These are phyloP conservation scores for Chaetura pelagica DNA, from an alignment of 2,113 vertebrate genomes.

Conservation along the genomic window DNA sequence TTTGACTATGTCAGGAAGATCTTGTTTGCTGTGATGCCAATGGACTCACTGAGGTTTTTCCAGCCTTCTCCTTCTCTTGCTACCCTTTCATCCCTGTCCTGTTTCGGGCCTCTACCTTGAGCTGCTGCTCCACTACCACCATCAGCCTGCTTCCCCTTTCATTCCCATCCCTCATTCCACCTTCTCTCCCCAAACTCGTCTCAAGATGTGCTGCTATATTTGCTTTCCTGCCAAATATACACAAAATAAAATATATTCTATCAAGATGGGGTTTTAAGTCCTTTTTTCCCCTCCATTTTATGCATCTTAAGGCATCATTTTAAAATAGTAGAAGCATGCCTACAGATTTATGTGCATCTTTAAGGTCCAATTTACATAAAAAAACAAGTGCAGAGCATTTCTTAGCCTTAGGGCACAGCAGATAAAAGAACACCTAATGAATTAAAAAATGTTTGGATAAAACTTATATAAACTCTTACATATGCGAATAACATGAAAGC, in stretches of 20 bases:
- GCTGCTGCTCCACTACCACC: not conserved
- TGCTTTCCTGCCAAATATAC: not conserved
- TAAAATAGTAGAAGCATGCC: slow-evolving; percentile 4
- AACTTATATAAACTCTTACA: not conserved
- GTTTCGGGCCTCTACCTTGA: not conserved
- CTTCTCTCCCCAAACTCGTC: not conserved
- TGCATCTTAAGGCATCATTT: not conserved
- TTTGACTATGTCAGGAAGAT: accelerated
- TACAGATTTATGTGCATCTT: slow-evolving; percentile 14
- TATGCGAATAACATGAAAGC: slow-evolving; percentile 50
- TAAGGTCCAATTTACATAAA: slow-evolving; percentile 57
- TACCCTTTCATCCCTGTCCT: not conserved
- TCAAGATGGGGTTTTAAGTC: not conserved
- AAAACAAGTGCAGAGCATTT: not conserved
- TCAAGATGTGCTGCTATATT: not conserved
- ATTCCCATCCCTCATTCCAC: not conserved
- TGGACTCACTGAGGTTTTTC: not conserved
- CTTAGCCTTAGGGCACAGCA: not conserved
- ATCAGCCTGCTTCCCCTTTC: not conserved
- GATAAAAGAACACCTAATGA: slow-evolving; percentile 24
- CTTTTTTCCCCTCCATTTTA: not conserved
- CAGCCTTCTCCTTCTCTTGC: not conserved
- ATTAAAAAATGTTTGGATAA: slow-evolving; percentile 43
- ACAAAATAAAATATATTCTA: not conserved
- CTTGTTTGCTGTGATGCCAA: not conserved